Base-by-base conservation (phyloP, 2,113 vertebrate genomes). In the Guaruba guarouba region DNA sequence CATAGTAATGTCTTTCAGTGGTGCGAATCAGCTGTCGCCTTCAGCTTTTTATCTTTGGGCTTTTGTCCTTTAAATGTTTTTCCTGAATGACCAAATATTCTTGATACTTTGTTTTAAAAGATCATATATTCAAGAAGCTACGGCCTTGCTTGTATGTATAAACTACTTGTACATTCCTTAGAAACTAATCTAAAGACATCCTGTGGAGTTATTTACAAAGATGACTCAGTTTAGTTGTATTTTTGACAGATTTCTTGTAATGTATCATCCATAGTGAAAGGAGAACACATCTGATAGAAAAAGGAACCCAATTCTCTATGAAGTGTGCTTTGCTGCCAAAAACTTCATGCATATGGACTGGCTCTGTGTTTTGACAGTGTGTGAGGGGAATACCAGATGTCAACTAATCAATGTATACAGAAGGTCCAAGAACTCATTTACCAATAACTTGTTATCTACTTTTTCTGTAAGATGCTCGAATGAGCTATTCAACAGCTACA, bases 231-330 rank as follows among this genome's bases (percentile, higher is more conserved):
- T 71, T 14, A 73, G 41, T 63, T 91, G 43, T 84, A 51, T 70
- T 86, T 94, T 92, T 94, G 74, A 93, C 78, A 92, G 37, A 85
- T 82, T 90, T 96, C 14, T 86, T 82, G 15, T 79, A 82, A 90
- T 73, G 25, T 76, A 51, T 90, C 44, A n/a, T 79, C 95, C 70
- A 76, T 70, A 92, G 25, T 48, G 28, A 44, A 73, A 96, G 59
- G 49, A 81, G 62, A 64, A 81, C 82, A 94, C 44, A 80, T 92
- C 29, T 84, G 63, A 67, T 76, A 54, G 73, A 66, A 95, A 17
- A 92, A 92, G 84, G 87, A 43, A 57, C 52, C 29, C 44, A 31
- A 52, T 90, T 43, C 39, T 83, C 22, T 84, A 44, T 49, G 39
- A 71, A 70, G 62, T 68, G 37, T 70, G 31, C 10, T 69, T 73